Evolutionary conservation across 2,888 invertebrate species (phyloP).

Genomic region (Drosophila conformis): DNA sequence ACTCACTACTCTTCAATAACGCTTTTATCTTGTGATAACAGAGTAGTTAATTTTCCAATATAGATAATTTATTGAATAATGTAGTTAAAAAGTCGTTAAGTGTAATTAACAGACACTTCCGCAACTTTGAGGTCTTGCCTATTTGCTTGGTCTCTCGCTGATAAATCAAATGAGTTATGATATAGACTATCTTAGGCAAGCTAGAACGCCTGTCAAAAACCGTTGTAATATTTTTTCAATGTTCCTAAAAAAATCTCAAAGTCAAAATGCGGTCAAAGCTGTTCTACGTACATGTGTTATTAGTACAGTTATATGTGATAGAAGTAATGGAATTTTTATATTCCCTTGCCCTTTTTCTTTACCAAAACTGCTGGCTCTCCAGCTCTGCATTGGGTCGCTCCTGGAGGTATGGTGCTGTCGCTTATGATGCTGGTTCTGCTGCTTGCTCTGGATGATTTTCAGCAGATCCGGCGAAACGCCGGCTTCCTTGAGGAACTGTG

Average conservation of each 20-base stretch:
- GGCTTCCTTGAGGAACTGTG: too few relatives aligned
- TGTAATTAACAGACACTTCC: conserved; percentile 3
- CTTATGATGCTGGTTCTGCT: too few relatives aligned
- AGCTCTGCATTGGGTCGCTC: too few relatives aligned
- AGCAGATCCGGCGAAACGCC: too few relatives aligned
- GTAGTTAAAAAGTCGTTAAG: conserved; percentile 17
- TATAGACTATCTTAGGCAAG: too few relatives aligned
- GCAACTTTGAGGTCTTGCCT: not conserved
- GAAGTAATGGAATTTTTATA: not conserved
- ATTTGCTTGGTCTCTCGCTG: too few relatives aligned
- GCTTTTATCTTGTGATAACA: too few relatives aligned
- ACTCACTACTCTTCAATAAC: not conserved
- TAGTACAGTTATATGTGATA: not conserved
- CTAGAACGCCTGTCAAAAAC: not conserved
- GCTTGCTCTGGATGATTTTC: too few relatives aligned
- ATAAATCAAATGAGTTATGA: too few relatives aligned
- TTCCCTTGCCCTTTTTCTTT: not conserved
- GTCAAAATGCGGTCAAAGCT: not conserved
- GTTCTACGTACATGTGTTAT: not conserved
- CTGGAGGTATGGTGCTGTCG: too few relatives aligned
- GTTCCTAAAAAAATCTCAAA: not conserved
- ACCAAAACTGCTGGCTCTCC: not conserved
- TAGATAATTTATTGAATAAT: not conserved
- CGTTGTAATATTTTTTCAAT: not conserved
- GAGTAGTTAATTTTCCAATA: not conserved